A percentile compares a stretch with the other conserved stretches of the same genome.
Conservation (phyloP, 2,888 invertebrate species). For the Sphaeridia pumilis region DNA sequence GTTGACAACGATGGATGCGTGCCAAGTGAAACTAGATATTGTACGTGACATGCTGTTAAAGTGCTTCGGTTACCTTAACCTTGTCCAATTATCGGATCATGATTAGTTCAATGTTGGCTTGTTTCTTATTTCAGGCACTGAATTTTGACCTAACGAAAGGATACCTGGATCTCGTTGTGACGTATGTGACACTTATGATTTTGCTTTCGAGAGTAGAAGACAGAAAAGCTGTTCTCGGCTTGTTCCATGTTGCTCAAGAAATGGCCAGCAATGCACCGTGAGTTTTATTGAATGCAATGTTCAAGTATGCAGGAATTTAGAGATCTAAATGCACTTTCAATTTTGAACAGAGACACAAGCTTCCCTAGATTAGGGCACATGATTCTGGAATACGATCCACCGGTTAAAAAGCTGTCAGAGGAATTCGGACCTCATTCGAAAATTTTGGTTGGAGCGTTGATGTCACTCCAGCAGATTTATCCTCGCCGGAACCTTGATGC, state of each 20-base stretch:
- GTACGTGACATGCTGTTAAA: constrained; percentile 40
- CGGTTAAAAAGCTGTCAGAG: constrained; percentile 86
- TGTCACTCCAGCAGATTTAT: constrained; percentile 78
- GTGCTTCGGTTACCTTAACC: too few species aligned
- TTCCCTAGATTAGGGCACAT: constrained; percentile 94
- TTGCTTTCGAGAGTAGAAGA: constrained; percentile 96
- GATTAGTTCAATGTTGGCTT: background rate
- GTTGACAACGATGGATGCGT: constrained; percentile 90
- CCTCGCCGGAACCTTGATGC: constrained; percentile 58
- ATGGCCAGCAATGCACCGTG: constrained; percentile 65
- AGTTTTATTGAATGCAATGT: constrained; percentile 7
- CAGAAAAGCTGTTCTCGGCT: constrained; percentile 86
- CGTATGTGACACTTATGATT: constrained; percentile 92
- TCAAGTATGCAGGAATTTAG: background rate
- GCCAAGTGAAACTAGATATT: constrained; percentile 87
- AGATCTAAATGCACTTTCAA: background rate
- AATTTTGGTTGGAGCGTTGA: constrained; percentile 68
- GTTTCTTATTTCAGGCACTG: constrained; percentile 47
- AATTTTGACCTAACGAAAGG: constrained; percentile 93
- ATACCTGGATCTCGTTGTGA: constrained; percentile 87
- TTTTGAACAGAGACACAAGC: constrained; percentile 55
- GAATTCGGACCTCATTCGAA: constrained; percentile 93
- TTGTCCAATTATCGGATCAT: background rate
- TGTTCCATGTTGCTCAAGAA: constrained; percentile 97
- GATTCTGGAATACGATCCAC: constrained; percentile 95